Conservation (phyloP, 2,113 vertebrate species). For the Sapayoa aenigma region DNA sequence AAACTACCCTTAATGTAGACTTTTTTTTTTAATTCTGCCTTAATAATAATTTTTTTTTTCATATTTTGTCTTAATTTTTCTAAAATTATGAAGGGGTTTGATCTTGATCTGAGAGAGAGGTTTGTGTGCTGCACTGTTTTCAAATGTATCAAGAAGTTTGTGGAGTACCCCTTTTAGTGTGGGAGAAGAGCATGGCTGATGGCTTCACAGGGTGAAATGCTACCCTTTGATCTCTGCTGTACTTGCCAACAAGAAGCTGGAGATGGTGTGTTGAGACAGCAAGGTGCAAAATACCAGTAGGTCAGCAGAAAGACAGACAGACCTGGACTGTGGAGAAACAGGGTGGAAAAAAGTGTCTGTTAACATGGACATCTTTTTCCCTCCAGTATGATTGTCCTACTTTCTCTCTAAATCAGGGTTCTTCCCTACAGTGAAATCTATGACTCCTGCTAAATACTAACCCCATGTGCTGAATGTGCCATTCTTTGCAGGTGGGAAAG, state of each 20-base stretch:
- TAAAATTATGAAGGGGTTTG: neutral
- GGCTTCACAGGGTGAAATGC: neutral
- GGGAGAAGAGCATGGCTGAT: neutral
- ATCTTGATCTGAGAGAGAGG: neutral
- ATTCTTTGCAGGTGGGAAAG: neutral
- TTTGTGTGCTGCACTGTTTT: neutral
- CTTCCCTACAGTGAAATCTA: neutral
- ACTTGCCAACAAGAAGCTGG: neutral
- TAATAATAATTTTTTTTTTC: neutral
- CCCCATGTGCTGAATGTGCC: neutral
- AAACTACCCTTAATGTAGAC: neutral
- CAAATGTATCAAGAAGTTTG: neutral
- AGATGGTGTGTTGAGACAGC: neutral
- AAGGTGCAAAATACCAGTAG: neutral
- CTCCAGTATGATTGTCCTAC: neutral
- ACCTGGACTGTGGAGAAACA: neutral
- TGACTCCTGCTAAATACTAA: neutral
- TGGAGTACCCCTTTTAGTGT: accelerated
- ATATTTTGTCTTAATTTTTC: neutral
- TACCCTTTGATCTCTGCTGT: neutral
- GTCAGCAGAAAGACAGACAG: neutral
- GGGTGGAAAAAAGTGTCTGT: neutral
- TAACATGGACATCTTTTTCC: neutral
- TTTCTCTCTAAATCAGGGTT: neutral
- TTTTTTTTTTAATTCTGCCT: accelerated